phyloP scores from a whole-genome alignment of 2,113 vertebrate genomes.

The Corythoichthys intestinalis region DNA sequence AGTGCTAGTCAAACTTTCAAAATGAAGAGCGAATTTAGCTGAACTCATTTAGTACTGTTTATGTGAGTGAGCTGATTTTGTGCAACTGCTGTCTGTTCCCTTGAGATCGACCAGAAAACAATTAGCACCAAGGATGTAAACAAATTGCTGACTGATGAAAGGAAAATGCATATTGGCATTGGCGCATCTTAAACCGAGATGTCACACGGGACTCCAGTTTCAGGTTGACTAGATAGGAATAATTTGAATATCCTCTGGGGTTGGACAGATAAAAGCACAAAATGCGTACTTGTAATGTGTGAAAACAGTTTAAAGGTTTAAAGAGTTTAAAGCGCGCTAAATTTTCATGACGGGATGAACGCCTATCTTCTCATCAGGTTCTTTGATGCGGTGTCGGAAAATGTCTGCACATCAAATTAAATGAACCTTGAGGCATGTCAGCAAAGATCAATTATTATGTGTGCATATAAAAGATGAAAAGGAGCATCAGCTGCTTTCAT shows the following conservation, averaged over 20 bases:
- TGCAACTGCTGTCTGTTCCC: constrained; percentile 16
- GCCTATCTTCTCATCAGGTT: neutral
- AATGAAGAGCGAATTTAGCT: no score
- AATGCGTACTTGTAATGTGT: neutral
- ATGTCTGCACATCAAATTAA: constrained; percentile 17
- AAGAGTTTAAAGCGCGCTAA: neutral
- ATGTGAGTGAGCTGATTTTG: constrained; percentile 18
- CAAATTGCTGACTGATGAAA: constrained; percentile 31
- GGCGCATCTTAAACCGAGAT: constrained; percentile 11
- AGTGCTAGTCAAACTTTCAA: no score
- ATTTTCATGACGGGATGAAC: neutral
- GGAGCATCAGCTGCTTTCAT: neutral
- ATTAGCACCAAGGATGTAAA: constrained; percentile 40
- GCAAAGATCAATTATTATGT: constrained; percentile 19
- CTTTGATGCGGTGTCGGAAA: constrained; percentile 29
- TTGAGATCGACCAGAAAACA: constrained; percentile 38
- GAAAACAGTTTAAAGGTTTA: neutral
- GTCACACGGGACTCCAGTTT: neutral
- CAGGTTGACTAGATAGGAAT: neutral
- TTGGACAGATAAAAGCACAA: neutral
- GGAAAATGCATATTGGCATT: constrained; percentile 43
- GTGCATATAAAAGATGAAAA: constrained; percentile 36
- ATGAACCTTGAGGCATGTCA: constrained; percentile 41
- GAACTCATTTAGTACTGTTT: constrained; percentile 14
- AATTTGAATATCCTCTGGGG: neutral